phyloP scores from a whole-genome alignment of 2,113 vertebrate genomes.

The Osmerus mordax region DNA sequence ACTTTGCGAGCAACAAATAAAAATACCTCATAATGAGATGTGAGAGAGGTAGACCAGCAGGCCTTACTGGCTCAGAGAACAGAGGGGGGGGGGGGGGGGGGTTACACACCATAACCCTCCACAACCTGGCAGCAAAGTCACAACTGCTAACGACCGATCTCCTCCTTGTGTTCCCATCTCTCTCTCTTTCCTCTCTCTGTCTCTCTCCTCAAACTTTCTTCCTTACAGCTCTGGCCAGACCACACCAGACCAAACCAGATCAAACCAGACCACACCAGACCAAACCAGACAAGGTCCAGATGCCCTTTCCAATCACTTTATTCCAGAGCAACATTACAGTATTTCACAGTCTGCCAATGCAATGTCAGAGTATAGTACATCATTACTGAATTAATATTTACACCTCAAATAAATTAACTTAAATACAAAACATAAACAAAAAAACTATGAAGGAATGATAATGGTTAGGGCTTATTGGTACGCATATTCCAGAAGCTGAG shows the following conservation, averaged over 20 bases:
- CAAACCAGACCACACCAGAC: not conserved
- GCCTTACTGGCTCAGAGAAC: conserved; percentile 6
- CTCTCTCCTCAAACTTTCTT: not conserved
- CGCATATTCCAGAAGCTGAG: conserved; percentile 35
- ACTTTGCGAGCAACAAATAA: conserved; percentile 20
- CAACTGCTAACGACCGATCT: not conserved
- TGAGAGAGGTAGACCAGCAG: conserved; percentile 26
- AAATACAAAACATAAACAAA: conserved; percentile 49
- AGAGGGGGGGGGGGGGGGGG: not conserved
- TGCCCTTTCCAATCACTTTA: conserved; percentile 72
- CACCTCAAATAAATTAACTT: conserved; percentile 73
- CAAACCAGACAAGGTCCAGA: conserved; percentile 23
- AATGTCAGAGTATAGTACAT: conserved; percentile 57
- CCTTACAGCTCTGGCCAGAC: not conserved
- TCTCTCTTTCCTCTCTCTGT: not conserved
- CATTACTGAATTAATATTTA: conserved; percentile 68
- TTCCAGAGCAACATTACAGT: conserved; percentile 64
- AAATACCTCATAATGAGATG: conserved; percentile 39
- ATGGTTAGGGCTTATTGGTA: conserved; percentile 35
- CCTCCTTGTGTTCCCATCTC: not conserved
- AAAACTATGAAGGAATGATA: conserved; percentile 21
- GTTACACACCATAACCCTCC: not conserved
- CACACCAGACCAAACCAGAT: conserved; percentile 12
- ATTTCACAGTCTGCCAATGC: conserved; percentile 63
- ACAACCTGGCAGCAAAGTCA: not conserved